Evolutionary conservation across 2,888 invertebrate species (phyloP).

Genomic region (Heliconius ethilla): DNA sequence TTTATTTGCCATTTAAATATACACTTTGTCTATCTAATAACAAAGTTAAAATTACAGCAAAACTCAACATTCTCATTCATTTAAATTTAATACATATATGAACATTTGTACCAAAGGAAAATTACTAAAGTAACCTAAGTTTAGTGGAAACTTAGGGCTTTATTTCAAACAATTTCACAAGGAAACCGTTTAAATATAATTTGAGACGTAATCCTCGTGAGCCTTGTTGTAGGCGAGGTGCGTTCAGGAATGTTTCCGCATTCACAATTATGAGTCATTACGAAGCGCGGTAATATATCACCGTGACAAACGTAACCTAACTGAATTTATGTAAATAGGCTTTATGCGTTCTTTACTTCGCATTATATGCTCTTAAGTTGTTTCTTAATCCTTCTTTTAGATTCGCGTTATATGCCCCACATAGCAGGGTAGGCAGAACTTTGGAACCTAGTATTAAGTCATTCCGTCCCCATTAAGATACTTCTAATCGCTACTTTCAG

Average conservation of each 20-base stretch:
- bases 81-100: background rate
- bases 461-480: no score
- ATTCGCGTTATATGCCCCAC: no score
- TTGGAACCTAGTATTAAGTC: no score
- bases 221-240: conserved; percentile 27
- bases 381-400: background rate
- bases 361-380: background rate
- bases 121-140: conserved; percentile 11
- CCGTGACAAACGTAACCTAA: conserved; percentile 50
- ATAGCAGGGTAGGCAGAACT: no score
- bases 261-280: conserved; percentile 59
- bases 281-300: conserved; percentile 55
- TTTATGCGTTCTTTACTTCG: background rate
- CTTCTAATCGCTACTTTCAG: no score
- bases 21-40: background rate
- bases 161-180: conserved; percentile 23
- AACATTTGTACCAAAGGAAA: background rate
- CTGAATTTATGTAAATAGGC: conserved; percentile 16
- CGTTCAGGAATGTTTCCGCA: conserved; percentile 33
- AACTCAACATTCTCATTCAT: background rate
- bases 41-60: background rate
- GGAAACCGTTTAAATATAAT: conserved; percentile 33
- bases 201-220: conserved; percentile 30
- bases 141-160: conserved; percentile 11
- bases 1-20: background rate